Conservation (phyloP, 2,888 invertebrate species). For the Aporophyla lueneburgensis region DNA sequence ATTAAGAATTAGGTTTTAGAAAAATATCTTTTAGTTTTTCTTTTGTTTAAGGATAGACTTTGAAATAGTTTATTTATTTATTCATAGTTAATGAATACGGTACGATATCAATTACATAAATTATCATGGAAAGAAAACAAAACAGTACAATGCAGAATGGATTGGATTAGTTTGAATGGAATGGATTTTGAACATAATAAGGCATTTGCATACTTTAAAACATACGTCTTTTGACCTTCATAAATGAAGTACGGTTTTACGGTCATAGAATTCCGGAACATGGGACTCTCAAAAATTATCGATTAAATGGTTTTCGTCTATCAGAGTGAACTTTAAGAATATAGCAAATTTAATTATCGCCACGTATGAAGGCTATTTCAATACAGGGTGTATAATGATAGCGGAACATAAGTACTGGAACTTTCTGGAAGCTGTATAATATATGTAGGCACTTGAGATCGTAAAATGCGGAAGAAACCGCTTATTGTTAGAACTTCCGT, state of each 20-base stretch:
- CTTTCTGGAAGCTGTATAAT: constrained; percentile 13
- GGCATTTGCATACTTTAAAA: neutral
- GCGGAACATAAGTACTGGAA: neutral
- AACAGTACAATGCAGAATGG: too few relatives aligned
- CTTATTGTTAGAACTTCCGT: neutral
- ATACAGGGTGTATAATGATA: neutral
- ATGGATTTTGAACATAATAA: neutral
- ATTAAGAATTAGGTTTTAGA: constrained; percentile 5
- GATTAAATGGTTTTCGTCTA: neutral
- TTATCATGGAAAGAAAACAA: too few relatives aligned
- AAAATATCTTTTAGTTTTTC: constrained; percentile 3
- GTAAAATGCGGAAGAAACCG: constrained; percentile 9
- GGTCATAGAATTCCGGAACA: neutral
- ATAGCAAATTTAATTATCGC: neutral
- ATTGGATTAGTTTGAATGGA: too few relatives aligned
- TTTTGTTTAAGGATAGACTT: constrained; percentile 4
- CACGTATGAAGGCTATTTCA: neutral
- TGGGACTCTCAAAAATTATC: neutral
- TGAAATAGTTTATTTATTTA: neutral
- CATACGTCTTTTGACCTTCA: neutral
- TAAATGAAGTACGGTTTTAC: neutral
- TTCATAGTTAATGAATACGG: too few relatives aligned
- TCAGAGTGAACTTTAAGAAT: neutral
- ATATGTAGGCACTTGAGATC: neutral
- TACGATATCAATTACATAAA: too few relatives aligned